phyloP scores from a whole-genome alignment of 2,888 invertebrate species.

The Aproaerema taeniolella region DNA sequence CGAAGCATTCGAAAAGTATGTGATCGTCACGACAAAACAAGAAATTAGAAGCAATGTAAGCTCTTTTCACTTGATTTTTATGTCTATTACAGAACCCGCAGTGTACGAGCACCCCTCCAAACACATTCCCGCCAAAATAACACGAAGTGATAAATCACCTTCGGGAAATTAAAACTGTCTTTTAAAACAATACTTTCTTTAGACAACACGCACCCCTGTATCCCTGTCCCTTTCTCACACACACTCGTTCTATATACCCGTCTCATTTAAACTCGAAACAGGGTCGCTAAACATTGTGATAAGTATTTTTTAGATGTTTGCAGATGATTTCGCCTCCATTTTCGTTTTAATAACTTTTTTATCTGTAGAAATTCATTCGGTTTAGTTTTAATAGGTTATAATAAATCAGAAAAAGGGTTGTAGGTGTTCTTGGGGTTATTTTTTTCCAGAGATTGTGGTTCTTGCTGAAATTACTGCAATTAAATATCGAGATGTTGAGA shows the following conservation, averaged over 20 bases:
- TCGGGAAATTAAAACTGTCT: constrained; percentile 78
- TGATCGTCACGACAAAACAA: too few species aligned
- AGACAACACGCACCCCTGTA: constrained; percentile 37
- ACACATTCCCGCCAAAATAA: too few species aligned
- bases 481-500: too few species aligned
- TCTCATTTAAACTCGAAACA: constrained; percentile 20
- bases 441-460: too few species aligned
- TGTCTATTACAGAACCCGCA: too few species aligned
- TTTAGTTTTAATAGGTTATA: too few species aligned
- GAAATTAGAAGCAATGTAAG: too few species aligned
- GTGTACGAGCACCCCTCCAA: constrained; percentile 6
- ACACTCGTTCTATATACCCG: constrained; percentile 19
- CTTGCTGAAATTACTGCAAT: too few species aligned
- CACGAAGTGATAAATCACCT: constrained; percentile 76
- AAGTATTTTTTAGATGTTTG: constrained; percentile 30
- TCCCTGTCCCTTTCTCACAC: constrained; percentile 22
- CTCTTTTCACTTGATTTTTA: too few species aligned
- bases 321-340: constrained; percentile 26
- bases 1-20: too few species aligned
- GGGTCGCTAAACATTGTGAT: constrained; percentile 25
- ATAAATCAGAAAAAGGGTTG: too few species aligned
- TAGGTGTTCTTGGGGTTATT: too few species aligned
- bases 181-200: constrained; percentile 71
- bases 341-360: constrained; percentile 23
- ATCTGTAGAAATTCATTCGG: constrained; percentile 9